Evolutionary conservation across 2,888 invertebrate genomes (phyloP).

Genomic region (Marronus borbonicus): DNA sequence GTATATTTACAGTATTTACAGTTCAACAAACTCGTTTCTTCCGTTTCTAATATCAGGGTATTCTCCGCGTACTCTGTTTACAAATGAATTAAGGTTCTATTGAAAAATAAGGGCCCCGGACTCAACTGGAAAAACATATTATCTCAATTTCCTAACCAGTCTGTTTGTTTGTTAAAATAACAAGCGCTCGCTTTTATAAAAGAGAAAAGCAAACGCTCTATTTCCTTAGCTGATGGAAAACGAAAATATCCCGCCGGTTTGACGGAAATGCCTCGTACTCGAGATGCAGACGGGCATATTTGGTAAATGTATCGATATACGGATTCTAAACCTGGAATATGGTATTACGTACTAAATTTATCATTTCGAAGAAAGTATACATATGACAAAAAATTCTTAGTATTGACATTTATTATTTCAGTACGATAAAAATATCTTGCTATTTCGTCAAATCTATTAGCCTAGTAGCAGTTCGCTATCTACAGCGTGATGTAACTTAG

Average conservation of each 20-base stretch:
- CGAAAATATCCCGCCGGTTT: conserved; percentile 17
- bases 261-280: neutral
- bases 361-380: too few relatives aligned
- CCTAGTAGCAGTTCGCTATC: too few relatives aligned
- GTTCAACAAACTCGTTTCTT: conserved; percentile 30
- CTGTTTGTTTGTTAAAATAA: conserved; percentile 37
- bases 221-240: conserved; percentile 32
- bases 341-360: too few relatives aligned
- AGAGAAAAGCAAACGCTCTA: conserved; percentile 30
- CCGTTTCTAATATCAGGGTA: conserved; percentile 13
- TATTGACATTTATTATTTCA: too few relatives aligned
- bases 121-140: conserved; percentile 37
- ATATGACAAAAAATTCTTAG: too few relatives aligned
- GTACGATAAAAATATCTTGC: too few relatives aligned
- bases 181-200: conserved; percentile 19
- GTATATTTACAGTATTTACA: conserved; percentile 11
- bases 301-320: neutral
- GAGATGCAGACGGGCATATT: neutral
- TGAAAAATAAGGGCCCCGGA: conserved; percentile 27
- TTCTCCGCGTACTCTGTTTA: conserved; percentile 27
- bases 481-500: too few relatives aligned
- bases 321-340: neutral
- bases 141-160: conserved; percentile 38
- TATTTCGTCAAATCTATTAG: too few relatives aligned
- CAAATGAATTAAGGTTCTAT: conserved; percentile 35